Percentiles rank a stretch among this genome's conserved stretches.
phyloP scores from a whole-genome alignment of 2,797 vertebrate species.

The Tokudaia tokunoshimensis region DNA sequence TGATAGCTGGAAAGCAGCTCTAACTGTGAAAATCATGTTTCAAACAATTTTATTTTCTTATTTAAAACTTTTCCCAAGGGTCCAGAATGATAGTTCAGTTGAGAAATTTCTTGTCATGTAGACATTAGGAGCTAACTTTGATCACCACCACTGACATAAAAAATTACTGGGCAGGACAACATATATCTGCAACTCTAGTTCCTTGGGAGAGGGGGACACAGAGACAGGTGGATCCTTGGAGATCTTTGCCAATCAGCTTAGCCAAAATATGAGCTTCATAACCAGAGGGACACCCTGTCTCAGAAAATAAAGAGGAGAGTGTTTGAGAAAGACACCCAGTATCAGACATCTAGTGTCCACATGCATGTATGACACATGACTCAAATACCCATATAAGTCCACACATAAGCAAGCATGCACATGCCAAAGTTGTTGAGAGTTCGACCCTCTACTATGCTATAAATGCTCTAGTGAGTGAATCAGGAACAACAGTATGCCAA shows the following conservation, averaged over 20 bases:
- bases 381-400: not conserved
- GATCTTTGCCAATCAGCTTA: not conserved
- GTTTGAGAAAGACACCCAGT: not conserved
- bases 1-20: conserved; percentile 12
- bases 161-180: not conserved
- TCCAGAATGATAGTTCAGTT: not conserved
- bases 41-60: not conserved
- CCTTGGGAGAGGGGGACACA: too few species aligned
- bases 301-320: not conserved
- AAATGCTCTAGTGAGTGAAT: conserved; percentile 22
- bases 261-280: not conserved
- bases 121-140: not conserved
- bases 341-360: not conserved
- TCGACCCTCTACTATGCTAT: not conserved
- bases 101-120: not conserved
- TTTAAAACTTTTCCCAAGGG: not conserved
- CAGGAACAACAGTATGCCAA: not conserved
- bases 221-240: not conserved
- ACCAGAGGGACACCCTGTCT: not conserved
- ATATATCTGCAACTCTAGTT: not conserved
- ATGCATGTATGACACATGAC: too few species aligned
- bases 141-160: not conserved
- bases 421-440: not conserved
- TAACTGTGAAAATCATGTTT: not conserved
- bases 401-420: too few species aligned